Evolutionary conservation across 2,888 invertebrate species (phyloP).

Genomic region (Pseudococcus viburni): DNA sequence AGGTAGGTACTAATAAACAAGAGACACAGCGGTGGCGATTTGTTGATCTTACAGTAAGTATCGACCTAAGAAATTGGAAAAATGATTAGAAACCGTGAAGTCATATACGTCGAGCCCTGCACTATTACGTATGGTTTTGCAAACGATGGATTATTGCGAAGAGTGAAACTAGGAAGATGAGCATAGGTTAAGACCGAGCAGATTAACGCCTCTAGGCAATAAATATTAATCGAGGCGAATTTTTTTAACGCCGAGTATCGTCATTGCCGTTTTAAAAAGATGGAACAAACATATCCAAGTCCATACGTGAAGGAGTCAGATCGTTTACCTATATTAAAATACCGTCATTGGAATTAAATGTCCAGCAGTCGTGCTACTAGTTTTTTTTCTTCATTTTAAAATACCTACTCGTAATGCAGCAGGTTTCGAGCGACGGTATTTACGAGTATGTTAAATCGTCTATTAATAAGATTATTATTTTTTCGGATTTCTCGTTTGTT

Average conservation of each 20-base stretch:
- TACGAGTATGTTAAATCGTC: slow-evolving; percentile 7
- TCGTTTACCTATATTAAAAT: slow-evolving; percentile 10
- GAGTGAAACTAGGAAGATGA: slow-evolving; percentile 49
- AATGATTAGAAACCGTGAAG: slow-evolving; percentile 22
- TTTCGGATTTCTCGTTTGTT: not conserved
- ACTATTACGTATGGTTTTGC: slow-evolving; percentile 23
- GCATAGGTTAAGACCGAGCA: slow-evolving; percentile 38
- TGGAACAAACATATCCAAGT: slow-evolving; percentile 2
- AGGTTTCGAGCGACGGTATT: not conserved
- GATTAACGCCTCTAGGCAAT: slow-evolving; percentile 22
- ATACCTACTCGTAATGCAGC: not conserved
- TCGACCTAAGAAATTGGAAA: not conserved
- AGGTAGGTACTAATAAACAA: not conserved
- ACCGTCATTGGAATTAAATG: slow-evolving; percentile 15
- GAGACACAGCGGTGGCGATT: not conserved
- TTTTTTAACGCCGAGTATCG: slow-evolving; percentile 17
- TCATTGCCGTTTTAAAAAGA: not conserved
- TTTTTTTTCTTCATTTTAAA: not conserved
- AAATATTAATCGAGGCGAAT: slow-evolving; percentile 46
- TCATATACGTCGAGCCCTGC: not conserved
- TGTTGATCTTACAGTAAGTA: not conserved
- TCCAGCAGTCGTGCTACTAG: slow-evolving; percentile 27
- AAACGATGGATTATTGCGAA: slow-evolving; percentile 43
- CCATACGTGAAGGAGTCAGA: not conserved
- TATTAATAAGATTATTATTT: not conserved